Evolutionary conservation across 1,140 invertebrate genomes (phyloP).

Genomic region (Rhagoletis zephyria): DNA sequence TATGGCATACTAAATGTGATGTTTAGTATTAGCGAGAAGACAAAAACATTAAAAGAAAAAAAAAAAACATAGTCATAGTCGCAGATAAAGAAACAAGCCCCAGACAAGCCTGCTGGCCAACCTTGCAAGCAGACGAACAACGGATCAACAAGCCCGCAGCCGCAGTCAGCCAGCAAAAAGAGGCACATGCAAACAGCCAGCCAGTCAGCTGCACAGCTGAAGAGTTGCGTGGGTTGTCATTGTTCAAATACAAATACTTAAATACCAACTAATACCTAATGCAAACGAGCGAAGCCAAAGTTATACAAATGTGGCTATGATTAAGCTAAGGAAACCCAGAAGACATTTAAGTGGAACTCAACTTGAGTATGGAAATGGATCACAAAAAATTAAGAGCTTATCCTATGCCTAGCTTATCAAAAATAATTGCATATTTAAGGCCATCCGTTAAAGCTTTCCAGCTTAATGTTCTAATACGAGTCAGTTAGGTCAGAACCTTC

Average conservation of each 20-base stretch:
- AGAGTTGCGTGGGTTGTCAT: conserved; percentile 49
- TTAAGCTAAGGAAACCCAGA: not conserved
- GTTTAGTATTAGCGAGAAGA: not conserved
- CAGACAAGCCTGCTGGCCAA: conserved; percentile 5
- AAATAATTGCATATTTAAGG: too few relatives aligned
- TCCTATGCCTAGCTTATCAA: too few relatives aligned
- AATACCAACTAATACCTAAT: not conserved
- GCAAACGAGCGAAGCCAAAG: conserved; percentile 1
- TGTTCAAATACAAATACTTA: conserved; percentile 23
- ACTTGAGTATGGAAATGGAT: too few relatives aligned
- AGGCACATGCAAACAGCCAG: too few relatives aligned
- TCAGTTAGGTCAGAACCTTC: too few relatives aligned
- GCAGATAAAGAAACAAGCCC: not conserved
- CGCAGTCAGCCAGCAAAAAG: not conserved
- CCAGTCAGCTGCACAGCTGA: not conserved
- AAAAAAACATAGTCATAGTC: not conserved
- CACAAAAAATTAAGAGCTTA: too few relatives aligned
- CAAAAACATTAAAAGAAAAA: not conserved
- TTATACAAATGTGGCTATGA: not conserved
- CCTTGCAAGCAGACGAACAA: not conserved
- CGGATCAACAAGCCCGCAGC: not conserved
- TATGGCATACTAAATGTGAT: not conserved
- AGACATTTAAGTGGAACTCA: not conserved
- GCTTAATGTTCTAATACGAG: too few relatives aligned
- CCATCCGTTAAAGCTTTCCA: too few relatives aligned